A percentile compares a stretch with the other conserved stretches of the same genome.
These are phyloP conservation scores for Fragum fragum DNA, from an alignment of 2,888 invertebrate genomes.

Conservation along the genomic window DNA sequence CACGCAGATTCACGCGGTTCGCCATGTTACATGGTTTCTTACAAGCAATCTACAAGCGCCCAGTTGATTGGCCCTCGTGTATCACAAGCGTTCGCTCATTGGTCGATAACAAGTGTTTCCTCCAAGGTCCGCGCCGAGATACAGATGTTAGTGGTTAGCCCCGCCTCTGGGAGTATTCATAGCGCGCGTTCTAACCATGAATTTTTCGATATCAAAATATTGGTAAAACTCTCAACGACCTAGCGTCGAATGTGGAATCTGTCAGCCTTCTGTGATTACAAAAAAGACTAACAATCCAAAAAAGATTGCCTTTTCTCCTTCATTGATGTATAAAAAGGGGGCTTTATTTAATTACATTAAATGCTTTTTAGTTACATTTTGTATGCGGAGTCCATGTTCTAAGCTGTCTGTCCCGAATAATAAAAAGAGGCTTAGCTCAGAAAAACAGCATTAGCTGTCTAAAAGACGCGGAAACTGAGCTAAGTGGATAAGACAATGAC, in stretches of 20 bases:
- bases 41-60: slow-evolving; percentile 53
- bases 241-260: slow-evolving; percentile 16
- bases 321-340: slow-evolving; percentile 59
- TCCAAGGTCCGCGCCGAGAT: slow-evolving; percentile 42
- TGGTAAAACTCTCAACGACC: background rate
- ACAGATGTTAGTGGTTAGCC: slow-evolving; percentile 32
- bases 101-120: slow-evolving; percentile 44
- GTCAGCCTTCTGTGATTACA: slow-evolving; percentile 12
- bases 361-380: slow-evolving; percentile 70
- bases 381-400: slow-evolving; percentile 65
- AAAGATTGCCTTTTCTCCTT: slow-evolving; percentile 45
- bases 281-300: slow-evolving; percentile 24
- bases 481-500: slow-evolving; percentile 66
- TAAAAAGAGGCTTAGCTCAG: slow-evolving; percentile 66
- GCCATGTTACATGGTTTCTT: slow-evolving; percentile 55
- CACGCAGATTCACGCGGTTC: slow-evolving; percentile 59
- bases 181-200: slow-evolving; percentile 4
- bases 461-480: slow-evolving; percentile 49
- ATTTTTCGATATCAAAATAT: slow-evolving; percentile 19
- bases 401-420: slow-evolving; percentile 60
- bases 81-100: slow-evolving; percentile 50
- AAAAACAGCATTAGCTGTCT: slow-evolving; percentile 63
- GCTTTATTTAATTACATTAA: slow-evolving; percentile 72
- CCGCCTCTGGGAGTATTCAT: slow-evolving; percentile 46
- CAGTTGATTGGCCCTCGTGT: slow-evolving; percentile 55